A percentile compares a stretch with the other conserved stretches of the same genome.
Evolutionary conservation across 2,888 invertebrate genomes (phyloP).

Genomic region (Ornithoptera priamus): DNA sequence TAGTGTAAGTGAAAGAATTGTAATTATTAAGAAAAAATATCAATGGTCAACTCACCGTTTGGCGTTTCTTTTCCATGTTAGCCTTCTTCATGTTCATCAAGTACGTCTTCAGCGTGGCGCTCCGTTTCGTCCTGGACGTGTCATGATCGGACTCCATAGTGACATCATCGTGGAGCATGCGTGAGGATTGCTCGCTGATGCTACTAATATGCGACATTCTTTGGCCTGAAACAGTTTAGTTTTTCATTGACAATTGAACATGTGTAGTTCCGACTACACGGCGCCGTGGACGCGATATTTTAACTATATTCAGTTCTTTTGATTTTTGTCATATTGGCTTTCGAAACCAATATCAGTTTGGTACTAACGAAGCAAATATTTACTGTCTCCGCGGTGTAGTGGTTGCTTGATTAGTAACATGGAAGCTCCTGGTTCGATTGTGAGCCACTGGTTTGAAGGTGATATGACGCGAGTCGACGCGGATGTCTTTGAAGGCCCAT

Average conservation of each 20-base stretch:
- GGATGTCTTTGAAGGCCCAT: too few relatives aligned
- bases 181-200: slow-evolving; percentile 10
- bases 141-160: slow-evolving; percentile 46
- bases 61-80: slow-evolving; percentile 48
- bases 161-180: slow-evolving; percentile 7
- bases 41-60: slow-evolving; percentile 50
- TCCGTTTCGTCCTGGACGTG: slow-evolving; percentile 46
- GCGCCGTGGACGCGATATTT: too few relatives aligned
- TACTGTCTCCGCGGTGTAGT: too few relatives aligned
- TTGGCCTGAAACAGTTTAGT: background rate
- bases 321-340: too few relatives aligned
- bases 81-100: slow-evolving; percentile 53
- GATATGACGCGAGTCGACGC: too few relatives aligned
- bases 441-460: too few relatives aligned
- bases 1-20: background rate
- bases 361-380: too few relatives aligned
- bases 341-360: too few relatives aligned
- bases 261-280: too few relatives aligned
- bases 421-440: too few relatives aligned
- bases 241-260: background rate
- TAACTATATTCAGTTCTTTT: too few relatives aligned
- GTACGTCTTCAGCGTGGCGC: slow-evolving; percentile 48
- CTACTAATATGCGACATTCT: background rate
- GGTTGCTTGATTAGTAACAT: too few relatives aligned
- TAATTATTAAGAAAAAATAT: background rate